phyloP scores from a whole-genome alignment of 2,797 vertebrate species.

The Sebastes minor region DNA sequence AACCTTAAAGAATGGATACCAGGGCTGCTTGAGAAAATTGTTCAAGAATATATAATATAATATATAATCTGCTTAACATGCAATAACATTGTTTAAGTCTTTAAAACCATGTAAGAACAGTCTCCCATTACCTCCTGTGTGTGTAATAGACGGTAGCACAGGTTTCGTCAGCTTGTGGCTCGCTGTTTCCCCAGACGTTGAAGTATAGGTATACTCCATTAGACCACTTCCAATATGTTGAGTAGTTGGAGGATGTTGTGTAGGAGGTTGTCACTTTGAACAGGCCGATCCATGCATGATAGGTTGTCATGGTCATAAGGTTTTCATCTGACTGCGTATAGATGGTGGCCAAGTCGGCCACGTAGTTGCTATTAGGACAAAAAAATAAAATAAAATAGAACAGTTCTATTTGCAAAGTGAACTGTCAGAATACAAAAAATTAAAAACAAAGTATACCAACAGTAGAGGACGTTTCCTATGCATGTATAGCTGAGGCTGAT shows the following conservation, averaged over 20 bases:
- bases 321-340: background rate
- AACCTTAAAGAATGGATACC: background rate
- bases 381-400: background rate
- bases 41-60: background rate
- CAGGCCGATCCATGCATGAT: background rate
- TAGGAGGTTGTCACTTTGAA: no score
- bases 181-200: background rate
- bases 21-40: background rate
- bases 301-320: background rate
- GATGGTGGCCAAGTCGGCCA: background rate
- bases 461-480: background rate
- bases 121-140: accelerated
- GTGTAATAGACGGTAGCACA: background rate
- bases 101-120: background rate
- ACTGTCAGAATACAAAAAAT: background rate
- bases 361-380: background rate
- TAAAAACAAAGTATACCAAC: background rate
- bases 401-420: no score
- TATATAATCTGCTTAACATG: background rate
- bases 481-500: background rate
- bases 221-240: background rate
- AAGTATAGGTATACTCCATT: background rate
- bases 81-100: background rate
- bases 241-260: background rate
- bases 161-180: background rate